A percentile compares a stretch with the other conserved stretches of the same genome.
Conservation (phyloP, 2,888 invertebrate genomes). For the Tachina lurida region DNA sequence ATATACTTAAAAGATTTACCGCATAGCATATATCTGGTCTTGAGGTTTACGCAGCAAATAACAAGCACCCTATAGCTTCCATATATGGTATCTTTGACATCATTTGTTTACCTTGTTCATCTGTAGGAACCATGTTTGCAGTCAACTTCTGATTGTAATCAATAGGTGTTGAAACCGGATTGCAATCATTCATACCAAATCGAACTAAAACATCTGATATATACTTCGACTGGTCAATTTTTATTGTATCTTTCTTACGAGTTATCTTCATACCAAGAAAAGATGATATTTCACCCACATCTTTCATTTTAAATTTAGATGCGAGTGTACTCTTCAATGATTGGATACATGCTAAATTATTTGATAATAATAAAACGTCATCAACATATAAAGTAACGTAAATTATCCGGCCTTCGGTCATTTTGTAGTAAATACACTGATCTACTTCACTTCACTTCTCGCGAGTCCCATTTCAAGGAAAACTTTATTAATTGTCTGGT, state of each 20-base stretch:
- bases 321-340: background rate
- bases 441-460: slow-evolving; percentile 26
- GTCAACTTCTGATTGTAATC: background rate
- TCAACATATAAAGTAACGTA: background rate
- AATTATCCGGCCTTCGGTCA: background rate
- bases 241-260: background rate
- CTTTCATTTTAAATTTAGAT: no score
- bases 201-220: background rate
- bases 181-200: background rate
- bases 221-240: background rate
- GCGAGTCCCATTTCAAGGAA: slow-evolving; percentile 54
- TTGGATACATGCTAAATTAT: background rate
- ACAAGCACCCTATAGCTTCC: background rate
- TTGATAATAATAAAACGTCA: background rate
- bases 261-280: background rate
- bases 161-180: background rate
- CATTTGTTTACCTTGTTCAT: background rate
- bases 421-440: background rate
- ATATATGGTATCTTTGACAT: background rate
- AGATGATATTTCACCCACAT: background rate
- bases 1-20: slow-evolving; percentile 20
- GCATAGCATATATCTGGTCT: slow-evolving; percentile 3
- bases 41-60: background rate
- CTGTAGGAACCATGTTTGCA: background rate
- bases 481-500: slow-evolving; percentile 58